These are phyloP conservation scores for Corythucha ciliata DNA, from an alignment of 2,888 invertebrate genomes.

Conservation along the genomic window DNA sequence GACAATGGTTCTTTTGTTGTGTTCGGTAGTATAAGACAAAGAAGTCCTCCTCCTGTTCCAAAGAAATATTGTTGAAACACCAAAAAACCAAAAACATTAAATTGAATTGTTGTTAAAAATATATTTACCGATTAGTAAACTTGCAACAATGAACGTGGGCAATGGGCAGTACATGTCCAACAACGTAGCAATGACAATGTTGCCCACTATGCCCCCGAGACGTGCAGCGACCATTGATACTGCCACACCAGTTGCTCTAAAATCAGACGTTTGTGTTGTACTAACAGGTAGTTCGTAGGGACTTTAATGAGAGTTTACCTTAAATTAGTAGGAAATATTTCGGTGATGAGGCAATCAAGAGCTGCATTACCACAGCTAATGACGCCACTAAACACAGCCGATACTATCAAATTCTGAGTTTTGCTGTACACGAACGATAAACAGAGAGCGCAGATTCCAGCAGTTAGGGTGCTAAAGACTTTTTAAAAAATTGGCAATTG, in stretches of 20 bases:
- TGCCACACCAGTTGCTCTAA: conserved; percentile 80
- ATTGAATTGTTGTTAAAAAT: not conserved
- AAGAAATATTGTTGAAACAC: conserved; percentile 26
- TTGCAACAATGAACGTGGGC: conserved; percentile 84
- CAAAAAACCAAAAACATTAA: conserved; percentile 1
- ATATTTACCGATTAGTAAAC: conserved; percentile 56
- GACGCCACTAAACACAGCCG: conserved; percentile 76
- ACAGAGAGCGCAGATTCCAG: conserved; percentile 71
- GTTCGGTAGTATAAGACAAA: conserved; percentile 81
- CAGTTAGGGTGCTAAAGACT: conserved; percentile 79
- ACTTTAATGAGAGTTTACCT: conserved; percentile 46
- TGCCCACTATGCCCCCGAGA: conserved; percentile 79
- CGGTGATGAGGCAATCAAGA: conserved; percentile 83
- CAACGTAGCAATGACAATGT: conserved; percentile 78
- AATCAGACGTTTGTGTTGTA: conserved; percentile 35
- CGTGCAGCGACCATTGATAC: conserved; percentile 83
- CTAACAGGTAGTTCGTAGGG: too few species aligned
- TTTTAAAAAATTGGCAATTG: conserved; percentile 41
- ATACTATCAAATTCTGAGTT: conserved; percentile 70
- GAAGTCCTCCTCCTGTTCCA: conserved; percentile 62
- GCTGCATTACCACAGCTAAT: conserved; percentile 84
- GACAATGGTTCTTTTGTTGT: conserved; percentile 70
- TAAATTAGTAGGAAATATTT: conserved; percentile 85
- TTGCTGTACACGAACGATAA: conserved; percentile 79
- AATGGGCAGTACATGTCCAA: conserved; percentile 82